Percentiles rank a stretch among this genome's conserved stretches.
Evolutionary conservation across 2,888 invertebrate genomes (phyloP).

Genomic region (Heliconius ismenius): DNA sequence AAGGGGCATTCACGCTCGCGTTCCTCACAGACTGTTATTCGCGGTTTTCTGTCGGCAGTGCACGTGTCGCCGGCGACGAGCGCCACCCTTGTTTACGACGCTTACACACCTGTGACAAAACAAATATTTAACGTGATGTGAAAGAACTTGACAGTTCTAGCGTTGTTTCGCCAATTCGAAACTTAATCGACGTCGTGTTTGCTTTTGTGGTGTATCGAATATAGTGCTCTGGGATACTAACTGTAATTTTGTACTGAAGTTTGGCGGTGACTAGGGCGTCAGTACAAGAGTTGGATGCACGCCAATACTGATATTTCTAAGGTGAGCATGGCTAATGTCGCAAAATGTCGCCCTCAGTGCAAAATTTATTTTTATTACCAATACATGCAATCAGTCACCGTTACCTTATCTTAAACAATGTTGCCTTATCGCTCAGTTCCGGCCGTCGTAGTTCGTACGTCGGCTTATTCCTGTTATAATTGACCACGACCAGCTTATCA

Average conservation of each 20-base stretch:
- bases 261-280: slow-evolving; percentile 74
- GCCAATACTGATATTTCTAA: slow-evolving; percentile 76
- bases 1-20: slow-evolving; percentile 53
- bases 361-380: slow-evolving; percentile 28
- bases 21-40: slow-evolving; percentile 64
- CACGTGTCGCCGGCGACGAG: slow-evolving; percentile 71
- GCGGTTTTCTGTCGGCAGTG: slow-evolving; percentile 72
- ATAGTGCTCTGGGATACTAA: slow-evolving; percentile 59
- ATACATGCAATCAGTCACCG: slow-evolving; percentile 12
- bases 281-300: slow-evolving; percentile 77
- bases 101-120: slow-evolving; percentile 73
- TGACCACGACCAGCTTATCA: slow-evolving; percentile 44
- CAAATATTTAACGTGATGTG: slow-evolving; percentile 76
- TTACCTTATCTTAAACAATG: slow-evolving; percentile 25
- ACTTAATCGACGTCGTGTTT: slow-evolving; percentile 58
- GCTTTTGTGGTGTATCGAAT: slow-evolving; percentile 62
- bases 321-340: slow-evolving; percentile 61
- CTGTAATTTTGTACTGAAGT: slow-evolving; percentile 61
- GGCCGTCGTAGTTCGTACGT: slow-evolving; percentile 49
- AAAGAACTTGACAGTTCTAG: slow-evolving; percentile 66
- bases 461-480: slow-evolving; percentile 52
- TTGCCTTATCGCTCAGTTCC: slow-evolving; percentile 34
- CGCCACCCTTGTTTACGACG: slow-evolving; percentile 59
- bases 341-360: slow-evolving; percentile 42
- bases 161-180: slow-evolving; percentile 57